These are phyloP conservation scores for Mactromeris polynyma DNA, from an alignment of 2,888 invertebrate species.

Conservation along the genomic window DNA sequence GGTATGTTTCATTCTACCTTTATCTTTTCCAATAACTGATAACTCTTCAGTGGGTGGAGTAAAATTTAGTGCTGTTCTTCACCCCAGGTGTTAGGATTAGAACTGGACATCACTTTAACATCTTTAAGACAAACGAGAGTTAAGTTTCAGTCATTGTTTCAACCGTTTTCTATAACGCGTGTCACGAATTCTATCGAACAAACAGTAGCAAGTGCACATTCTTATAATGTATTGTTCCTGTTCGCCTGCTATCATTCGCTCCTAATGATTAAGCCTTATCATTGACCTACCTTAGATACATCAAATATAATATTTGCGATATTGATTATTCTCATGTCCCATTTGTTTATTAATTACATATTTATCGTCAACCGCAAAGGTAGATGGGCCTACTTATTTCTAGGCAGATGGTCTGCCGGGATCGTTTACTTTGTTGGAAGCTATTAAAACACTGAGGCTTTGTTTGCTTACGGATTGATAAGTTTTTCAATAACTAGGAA, in stretches of 20 bases:
- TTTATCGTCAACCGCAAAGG: conserved; percentile 58
- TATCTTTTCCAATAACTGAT: not conserved
- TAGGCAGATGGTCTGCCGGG: conserved; percentile 50
- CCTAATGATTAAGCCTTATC: conserved; percentile 55
- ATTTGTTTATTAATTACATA: conserved; percentile 74
- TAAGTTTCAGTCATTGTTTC: not conserved
- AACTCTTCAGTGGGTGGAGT: not conserved
- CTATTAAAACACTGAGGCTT: conserved; percentile 42
- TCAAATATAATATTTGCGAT: conserved; percentile 70
- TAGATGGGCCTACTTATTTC: conserved; percentile 40
- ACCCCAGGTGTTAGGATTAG: not conserved
- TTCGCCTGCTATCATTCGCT: conserved; percentile 38
- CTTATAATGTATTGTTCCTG: conserved; percentile 20
- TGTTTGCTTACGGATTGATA: conserved; percentile 51
- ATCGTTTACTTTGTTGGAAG: conserved; percentile 54
- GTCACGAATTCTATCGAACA: not conserved
- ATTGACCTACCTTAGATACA: conserved; percentile 44
- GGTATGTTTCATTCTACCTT: not conserved
- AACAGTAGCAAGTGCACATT: conserved; percentile 8
- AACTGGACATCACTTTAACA: not conserved
- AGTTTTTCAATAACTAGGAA: conserved; percentile 38
- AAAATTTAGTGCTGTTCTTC: not conserved
- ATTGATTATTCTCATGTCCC: conserved; percentile 66
- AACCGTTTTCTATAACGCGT: not conserved
- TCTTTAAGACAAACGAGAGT: not conserved